Conservation (phyloP, 2,113 vertebrate species). For the Lates calcarifer region DNA sequence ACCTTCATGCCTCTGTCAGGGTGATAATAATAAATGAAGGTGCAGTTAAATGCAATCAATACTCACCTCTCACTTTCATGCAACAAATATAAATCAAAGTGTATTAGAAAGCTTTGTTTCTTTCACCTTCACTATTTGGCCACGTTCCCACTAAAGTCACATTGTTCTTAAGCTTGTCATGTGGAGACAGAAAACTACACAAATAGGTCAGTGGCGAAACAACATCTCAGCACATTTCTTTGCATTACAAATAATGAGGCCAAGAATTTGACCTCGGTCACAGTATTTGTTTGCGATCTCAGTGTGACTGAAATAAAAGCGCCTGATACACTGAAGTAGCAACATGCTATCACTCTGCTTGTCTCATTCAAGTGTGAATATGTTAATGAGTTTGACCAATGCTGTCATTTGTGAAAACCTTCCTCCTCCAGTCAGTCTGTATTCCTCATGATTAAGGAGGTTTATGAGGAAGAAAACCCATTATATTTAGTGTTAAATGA, state of each 20-base stretch:
- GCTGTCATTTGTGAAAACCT: background rate
- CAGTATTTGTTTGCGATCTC: slow-evolving; percentile 17
- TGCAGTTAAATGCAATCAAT: background rate
- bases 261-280: slow-evolving; percentile 45
- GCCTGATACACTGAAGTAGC: background rate
- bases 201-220: slow-evolving; percentile 35
- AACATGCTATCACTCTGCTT: background rate
- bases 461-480: no score
- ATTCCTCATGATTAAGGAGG: no score
- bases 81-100: background rate
- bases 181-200: slow-evolving; percentile 16
- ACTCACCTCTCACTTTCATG: background rate
- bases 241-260: slow-evolving; percentile 48
- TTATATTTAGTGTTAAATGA: no score
- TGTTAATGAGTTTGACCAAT: slow-evolving; percentile 13
- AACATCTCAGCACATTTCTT: slow-evolving; percentile 48
- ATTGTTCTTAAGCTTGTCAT: slow-evolving; percentile 12
- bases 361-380: background rate
- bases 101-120: background rate
- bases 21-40: background rate
- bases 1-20: no score
- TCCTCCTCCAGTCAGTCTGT: background rate
- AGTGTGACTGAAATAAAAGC: slow-evolving; percentile 20
- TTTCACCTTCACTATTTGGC: background rate
- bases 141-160: background rate